Evolutionary conservation across 2,888 invertebrate genomes (phyloP).

Genomic region (Dryococelus australis): DNA sequence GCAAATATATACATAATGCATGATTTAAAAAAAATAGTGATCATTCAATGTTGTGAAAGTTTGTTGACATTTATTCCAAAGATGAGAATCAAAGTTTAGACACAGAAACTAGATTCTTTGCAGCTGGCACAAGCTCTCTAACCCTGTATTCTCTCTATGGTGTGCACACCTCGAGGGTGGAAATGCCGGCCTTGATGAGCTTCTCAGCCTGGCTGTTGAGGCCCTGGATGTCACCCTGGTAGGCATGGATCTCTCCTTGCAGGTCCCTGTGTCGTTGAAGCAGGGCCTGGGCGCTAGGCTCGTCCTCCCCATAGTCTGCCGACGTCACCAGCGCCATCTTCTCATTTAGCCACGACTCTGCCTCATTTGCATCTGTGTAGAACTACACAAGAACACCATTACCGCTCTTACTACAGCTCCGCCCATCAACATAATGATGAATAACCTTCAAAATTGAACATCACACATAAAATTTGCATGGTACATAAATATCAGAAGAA

Average conservation of each 20-base stretch:
- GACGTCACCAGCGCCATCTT: slow-evolving; percentile 91
- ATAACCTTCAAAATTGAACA: background rate
- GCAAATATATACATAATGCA: too few relatives aligned
- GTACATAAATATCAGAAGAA: background rate
- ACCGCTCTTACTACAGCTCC: background rate
- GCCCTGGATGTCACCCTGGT: slow-evolving; percentile 83
- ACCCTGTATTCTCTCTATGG: too few relatives aligned
- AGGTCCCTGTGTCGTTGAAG: slow-evolving; percentile 86
- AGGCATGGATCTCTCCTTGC: slow-evolving; percentile 88
- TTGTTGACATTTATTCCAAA: too few relatives aligned
- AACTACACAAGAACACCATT: slow-evolving; percentile 65
- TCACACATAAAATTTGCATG: background rate
- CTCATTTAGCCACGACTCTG: slow-evolving; percentile 97
- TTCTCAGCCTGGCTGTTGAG: slow-evolving; percentile 81
- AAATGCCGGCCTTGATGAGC: slow-evolving; percentile 78
- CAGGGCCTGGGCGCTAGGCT: slow-evolving; percentile 88
- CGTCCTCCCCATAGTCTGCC: slow-evolving; percentile 91
- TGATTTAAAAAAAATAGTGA: too few relatives aligned
- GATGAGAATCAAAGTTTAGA: too few relatives aligned
- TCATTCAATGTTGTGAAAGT: too few relatives aligned
- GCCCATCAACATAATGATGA: background rate
- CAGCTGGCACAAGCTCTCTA: too few relatives aligned
- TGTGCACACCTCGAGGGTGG: slow-evolving; percentile 63
- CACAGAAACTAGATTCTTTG: too few relatives aligned
- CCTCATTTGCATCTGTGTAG: slow-evolving; percentile 97